These are phyloP conservation scores for Drosophila buzzatii DNA, from an alignment of 2,888 invertebrate species.

Conservation along the genomic window DNA sequence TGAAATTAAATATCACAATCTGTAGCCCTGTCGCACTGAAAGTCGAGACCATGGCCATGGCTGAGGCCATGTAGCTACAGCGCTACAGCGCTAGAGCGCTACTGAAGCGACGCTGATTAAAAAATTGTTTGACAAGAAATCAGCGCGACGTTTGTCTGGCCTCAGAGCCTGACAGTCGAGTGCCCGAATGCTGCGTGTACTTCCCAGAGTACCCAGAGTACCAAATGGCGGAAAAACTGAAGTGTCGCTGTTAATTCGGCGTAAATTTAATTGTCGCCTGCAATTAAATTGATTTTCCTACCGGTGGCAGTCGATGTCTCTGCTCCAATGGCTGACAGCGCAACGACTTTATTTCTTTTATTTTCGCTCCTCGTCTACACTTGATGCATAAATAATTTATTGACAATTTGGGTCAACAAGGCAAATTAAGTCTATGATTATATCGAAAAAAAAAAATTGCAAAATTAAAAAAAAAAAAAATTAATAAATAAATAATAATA, in stretches of 20 bases:
- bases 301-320: slow-evolving; percentile 38
- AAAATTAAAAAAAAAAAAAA: neutral
- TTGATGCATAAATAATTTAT: neutral
- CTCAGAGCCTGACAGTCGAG: slow-evolving; percentile 13
- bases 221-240: slow-evolving; percentile 39
- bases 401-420: neutral
- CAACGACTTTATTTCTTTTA: slow-evolving; percentile 54
- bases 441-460: neutral
- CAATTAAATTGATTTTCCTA: slow-evolving; percentile 80
- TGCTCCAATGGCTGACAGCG: slow-evolving; percentile 52
- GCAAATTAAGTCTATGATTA: neutral
- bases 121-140: slow-evolving; percentile 82
- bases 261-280: slow-evolving; percentile 80
- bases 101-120: slow-evolving; percentile 81
- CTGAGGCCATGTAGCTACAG: slow-evolving; percentile 52
- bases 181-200: neutral
- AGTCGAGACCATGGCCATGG: slow-evolving; percentile 5
- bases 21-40: neutral
- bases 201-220: neutral
- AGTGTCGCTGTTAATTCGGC: slow-evolving; percentile 77
- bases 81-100: slow-evolving; percentile 38
- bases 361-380: neutral
- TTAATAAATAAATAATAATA: neutral
- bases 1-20: slow-evolving; percentile 67
- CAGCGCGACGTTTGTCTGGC: slow-evolving; percentile 72